A percentile compares a stretch with the other conserved stretches of the same genome.
Evolutionary conservation across 1,140 invertebrate species (phyloP).

Genomic region (Drosophila kurseongensis): DNA sequence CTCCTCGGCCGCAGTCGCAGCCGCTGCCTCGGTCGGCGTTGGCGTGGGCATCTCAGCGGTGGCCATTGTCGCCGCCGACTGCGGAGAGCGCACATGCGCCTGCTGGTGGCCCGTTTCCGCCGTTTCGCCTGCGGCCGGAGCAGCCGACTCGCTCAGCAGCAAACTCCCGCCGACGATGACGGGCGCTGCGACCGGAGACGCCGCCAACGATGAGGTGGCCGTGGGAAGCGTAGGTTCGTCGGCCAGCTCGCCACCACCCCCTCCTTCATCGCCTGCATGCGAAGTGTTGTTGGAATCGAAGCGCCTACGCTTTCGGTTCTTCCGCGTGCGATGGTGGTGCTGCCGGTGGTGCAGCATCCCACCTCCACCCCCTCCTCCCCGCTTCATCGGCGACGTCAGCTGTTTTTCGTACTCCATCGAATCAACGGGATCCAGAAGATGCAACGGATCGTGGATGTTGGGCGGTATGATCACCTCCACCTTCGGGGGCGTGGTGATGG

Average conservation of each 20-base stretch:
- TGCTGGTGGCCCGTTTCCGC: conserved; percentile 65
- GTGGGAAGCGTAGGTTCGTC: conserved; percentile 44
- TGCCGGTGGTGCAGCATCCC: conserved; percentile 65
- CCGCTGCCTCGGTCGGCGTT: conserved; percentile 40
- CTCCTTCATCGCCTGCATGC: conserved; percentile 56
- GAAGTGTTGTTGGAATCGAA: conserved; percentile 68
- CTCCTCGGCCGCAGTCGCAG: conserved; percentile 30
- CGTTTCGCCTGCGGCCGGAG: conserved; percentile 63
- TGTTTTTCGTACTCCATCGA: conserved; percentile 92
- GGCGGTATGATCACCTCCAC: conserved; percentile 96
- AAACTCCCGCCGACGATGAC: conserved; percentile 32
- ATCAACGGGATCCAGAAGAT: conserved; percentile 92
- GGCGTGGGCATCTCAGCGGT: conserved; percentile 58
- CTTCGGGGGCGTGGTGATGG: conserved; percentile 91
- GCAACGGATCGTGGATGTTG: conserved; percentile 96
- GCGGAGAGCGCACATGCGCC: conserved; percentile 73
- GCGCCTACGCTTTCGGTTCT: conserved; percentile 79
- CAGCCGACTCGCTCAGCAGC: conserved; percentile 64
- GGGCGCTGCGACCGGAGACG: conserved; percentile 59
- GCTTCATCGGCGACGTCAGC: conserved; percentile 85
- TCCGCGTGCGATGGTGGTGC: conserved; percentile 80
- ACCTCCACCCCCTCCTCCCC: conserved; percentile 46
- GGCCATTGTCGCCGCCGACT: conserved; percentile 43
- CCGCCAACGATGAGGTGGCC: conserved; percentile 50
- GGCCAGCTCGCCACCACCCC: conserved; percentile 26